Evolutionary conservation across 2,888 invertebrate genomes (phyloP), one percentile per base, ranked within the genome.

Genomic region (Enoplolaimus lenunculus): DNA sequence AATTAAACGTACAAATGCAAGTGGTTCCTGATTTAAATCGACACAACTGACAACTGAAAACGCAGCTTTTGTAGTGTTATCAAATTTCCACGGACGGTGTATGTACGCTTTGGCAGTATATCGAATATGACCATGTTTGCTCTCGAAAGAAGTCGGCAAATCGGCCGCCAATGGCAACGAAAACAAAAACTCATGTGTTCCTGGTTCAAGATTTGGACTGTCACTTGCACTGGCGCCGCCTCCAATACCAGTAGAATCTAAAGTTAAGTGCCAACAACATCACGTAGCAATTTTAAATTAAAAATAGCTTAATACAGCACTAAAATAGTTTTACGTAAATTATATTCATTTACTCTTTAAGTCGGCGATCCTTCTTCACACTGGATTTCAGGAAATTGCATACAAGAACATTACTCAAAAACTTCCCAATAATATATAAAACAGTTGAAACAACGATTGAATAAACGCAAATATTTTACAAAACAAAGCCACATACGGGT

Each of bases 21-120:
- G 7, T 2, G 78, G 77, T 59, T 78, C 76, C 29, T 71, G 64
- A 83, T 92, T 92, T 74, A 93, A 85, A 81, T 92, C 91, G 75
- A 91, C 85, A 2, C 88, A 87, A 71, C 89, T 87, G 71, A 90
- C 86, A 7, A 93, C 88, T 68, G 89, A 90, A 78, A 92, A 91
- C 1, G 88, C 87, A 81, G 86, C 86, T 83, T 90, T 90, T 67
- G 87, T 87, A 75, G 89, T 89, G 77, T 90, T 88, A 82, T 92
- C 90, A 79, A 89, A 88, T 77, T 89, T 89, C 87, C 89, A 90
- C 2, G 91, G 88, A 29, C 89, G 85, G 78, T 91, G 90, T 28
- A 91, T 83, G 0, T 86, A 87, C 0, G 89, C 88, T 81, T 88
- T 90, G n/a, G 90, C 85, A 2, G 87, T 87, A 78, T 92, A 93